Evolutionary conservation across 2,113 vertebrate genomes (phyloP).

Genomic region (Antechinus flavipes): DNA sequence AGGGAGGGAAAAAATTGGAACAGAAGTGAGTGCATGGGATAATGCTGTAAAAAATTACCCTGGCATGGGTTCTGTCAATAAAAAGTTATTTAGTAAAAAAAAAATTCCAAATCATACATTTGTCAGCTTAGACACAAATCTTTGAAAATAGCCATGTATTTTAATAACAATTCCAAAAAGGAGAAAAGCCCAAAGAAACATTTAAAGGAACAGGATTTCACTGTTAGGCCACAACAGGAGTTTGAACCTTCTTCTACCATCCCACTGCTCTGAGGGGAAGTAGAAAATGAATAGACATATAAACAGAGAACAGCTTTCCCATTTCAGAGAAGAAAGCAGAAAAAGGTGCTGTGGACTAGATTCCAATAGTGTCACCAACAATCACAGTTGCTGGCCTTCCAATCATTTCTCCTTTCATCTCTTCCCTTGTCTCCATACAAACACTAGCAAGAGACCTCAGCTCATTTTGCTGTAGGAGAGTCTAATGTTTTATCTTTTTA

Average conservation of each 20-base stretch:
- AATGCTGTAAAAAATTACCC: too few species aligned
- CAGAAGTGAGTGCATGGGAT: too few species aligned
- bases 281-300: too few species aligned
- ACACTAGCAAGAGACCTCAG: not conserved
- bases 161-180: not conserved
- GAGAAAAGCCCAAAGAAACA: not conserved
- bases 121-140: not conserved
- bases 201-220: too few species aligned
- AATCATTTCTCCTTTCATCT: not conserved
- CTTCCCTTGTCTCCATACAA: not conserved
- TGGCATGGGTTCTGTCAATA: too few species aligned
- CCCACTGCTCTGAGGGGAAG: too few species aligned
- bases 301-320: too few species aligned
- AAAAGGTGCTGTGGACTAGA: not conserved
- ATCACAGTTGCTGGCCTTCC: not conserved
- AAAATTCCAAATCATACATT: not conserved
- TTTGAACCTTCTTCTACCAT: too few species aligned
- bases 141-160: not conserved
- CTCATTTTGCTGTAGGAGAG: not conserved
- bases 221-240: too few species aligned
- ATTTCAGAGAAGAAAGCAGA: not conserved
- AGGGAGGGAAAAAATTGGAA: too few species aligned
- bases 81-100: too few species aligned
- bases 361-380: not conserved
- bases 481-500: not conserved